Conservation (phyloP, 2,797 vertebrate genomes). For the Brotula barbata region DNA sequence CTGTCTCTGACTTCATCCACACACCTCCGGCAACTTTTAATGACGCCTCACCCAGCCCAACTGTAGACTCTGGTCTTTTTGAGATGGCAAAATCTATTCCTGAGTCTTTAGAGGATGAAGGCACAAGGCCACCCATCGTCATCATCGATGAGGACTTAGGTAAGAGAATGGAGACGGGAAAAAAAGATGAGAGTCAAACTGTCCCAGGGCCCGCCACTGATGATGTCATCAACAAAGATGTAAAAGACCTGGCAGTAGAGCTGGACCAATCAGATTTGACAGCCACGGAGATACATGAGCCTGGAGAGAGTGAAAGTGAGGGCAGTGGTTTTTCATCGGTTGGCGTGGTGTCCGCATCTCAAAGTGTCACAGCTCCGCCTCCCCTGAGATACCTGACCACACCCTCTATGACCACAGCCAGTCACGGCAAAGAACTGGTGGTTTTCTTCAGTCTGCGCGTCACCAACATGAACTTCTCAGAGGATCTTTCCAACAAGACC, state of each 20-base stretch:
- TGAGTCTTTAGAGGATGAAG: slow-evolving; percentile 21
- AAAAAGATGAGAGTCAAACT: slow-evolving; percentile 11
- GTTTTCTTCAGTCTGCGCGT: slow-evolving; percentile 93
- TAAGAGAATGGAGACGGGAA: neutral
- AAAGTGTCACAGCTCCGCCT: slow-evolving; percentile 63
- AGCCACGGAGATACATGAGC: slow-evolving; percentile 54
- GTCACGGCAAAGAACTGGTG: slow-evolving; percentile 84
- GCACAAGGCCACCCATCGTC: slow-evolving; percentile 1
- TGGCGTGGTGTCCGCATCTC: slow-evolving; percentile 19
- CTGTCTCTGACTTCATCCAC: slow-evolving; percentile 24
- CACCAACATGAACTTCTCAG: slow-evolving; percentile 90
- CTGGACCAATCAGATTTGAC: slow-evolving; percentile 39
- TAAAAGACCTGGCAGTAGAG: slow-evolving; percentile 62
- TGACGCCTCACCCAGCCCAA: slow-evolving; percentile 11
- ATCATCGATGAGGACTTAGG: slow-evolving; percentile 51
- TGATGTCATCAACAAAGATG: slow-evolving; percentile 11
- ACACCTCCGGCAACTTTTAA: slow-evolving; percentile 28
- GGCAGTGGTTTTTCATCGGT: slow-evolving; percentile 63
- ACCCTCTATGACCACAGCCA: slow-evolving; percentile 77
- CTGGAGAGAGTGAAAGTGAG: slow-evolving; percentile 32
- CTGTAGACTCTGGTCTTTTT: slow-evolving; percentile 55
- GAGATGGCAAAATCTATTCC: slow-evolving; percentile 37
- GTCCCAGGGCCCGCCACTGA: neutral
- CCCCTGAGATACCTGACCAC: slow-evolving; percentile 81
- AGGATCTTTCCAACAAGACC: slow-evolving; percentile 90